These are phyloP conservation scores for Criorhina ranunculi DNA, from an alignment of 2,888 invertebrate species.

Conservation along the genomic window DNA sequence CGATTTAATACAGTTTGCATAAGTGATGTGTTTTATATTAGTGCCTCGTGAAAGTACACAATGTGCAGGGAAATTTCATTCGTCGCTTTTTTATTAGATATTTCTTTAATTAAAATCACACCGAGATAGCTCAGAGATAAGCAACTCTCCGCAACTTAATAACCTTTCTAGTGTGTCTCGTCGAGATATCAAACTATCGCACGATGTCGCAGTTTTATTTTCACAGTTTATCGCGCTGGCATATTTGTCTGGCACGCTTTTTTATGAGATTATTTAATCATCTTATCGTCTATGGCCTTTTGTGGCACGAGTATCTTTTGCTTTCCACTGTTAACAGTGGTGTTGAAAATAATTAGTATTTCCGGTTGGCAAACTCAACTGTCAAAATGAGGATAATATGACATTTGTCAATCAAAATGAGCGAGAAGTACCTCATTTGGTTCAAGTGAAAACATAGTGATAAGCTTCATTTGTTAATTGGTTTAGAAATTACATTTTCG, in stretches of 20 bases:
- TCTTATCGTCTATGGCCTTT: background rate
- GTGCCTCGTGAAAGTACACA: background rate
- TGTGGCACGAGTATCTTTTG: background rate
- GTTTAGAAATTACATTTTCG: too few relatives aligned
- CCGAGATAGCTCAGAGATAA: conserved; percentile 24
- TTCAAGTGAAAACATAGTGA: too few relatives aligned
- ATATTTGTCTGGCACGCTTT: conserved; percentile 23
- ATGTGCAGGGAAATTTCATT: background rate
- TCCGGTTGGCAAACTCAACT: too few relatives aligned
- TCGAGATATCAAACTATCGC: conserved; percentile 23
- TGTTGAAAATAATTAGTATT: background rate
- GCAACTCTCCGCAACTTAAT: conserved; percentile 10
- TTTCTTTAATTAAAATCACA: conserved; percentile 26
- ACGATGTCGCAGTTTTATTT: background rate
- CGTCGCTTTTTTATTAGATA: background rate
- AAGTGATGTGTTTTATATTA: conserved; percentile 28
- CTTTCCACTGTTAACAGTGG: background rate
- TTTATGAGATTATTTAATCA: background rate
- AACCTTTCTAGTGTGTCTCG: conserved; percentile 12
- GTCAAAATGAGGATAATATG: too few relatives aligned
- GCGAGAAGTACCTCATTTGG: too few relatives aligned
- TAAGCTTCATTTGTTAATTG: too few relatives aligned
- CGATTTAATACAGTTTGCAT: conserved; percentile 24
- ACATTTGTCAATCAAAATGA: too few relatives aligned
- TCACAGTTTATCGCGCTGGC: conserved; percentile 8